Percentiles rank a stretch among this genome's conserved stretches.
phyloP scores from a whole-genome alignment of 2,797 vertebrate species.

The Lacerta agilis region DNA sequence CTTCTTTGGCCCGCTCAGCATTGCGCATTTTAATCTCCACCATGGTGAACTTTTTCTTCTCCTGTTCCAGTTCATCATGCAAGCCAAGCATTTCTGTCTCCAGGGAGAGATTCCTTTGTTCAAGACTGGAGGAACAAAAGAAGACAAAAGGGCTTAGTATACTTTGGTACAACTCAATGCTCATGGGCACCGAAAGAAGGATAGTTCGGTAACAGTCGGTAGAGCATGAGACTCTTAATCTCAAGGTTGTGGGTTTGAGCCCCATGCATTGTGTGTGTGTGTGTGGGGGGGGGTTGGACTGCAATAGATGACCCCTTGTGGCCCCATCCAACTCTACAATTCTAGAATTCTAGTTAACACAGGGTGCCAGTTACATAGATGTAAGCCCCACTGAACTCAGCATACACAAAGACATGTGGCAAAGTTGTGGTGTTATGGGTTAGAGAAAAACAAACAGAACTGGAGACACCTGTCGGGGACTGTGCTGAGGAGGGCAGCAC shows the following conservation, averaged over 20 bases:
- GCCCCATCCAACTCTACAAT: background rate
- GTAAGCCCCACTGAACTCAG: too few species aligned
- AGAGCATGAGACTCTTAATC: too few species aligned
- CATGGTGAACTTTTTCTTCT: constrained; percentile 98
- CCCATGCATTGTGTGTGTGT: too few species aligned
- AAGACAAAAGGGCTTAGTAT: background rate
- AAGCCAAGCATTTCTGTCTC: constrained; percentile 92
- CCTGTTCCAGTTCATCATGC: constrained; percentile 96
- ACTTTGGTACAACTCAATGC: background rate
- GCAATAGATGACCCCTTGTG: too few species aligned
- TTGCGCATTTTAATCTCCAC: constrained; percentile 99
- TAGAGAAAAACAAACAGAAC: background rate
- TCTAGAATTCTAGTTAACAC: too few species aligned
- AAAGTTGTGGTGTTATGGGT: background rate
- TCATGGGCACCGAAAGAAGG: too few species aligned
- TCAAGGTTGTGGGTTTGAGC: too few species aligned
- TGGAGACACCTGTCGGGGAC: too few species aligned
- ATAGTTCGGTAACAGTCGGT: too few species aligned
- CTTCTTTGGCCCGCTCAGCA: constrained; percentile 94
- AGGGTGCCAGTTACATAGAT: too few species aligned
- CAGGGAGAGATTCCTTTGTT: constrained; percentile 92
- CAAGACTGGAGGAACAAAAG: constrained; percentile 81
- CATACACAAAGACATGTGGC: background rate
- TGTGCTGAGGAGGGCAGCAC: too few species aligned
- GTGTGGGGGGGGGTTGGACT: too few species aligned